Base-by-base conservation (phyloP, 2,797 vertebrate genomes). In the Coregonus sp. region DNA sequence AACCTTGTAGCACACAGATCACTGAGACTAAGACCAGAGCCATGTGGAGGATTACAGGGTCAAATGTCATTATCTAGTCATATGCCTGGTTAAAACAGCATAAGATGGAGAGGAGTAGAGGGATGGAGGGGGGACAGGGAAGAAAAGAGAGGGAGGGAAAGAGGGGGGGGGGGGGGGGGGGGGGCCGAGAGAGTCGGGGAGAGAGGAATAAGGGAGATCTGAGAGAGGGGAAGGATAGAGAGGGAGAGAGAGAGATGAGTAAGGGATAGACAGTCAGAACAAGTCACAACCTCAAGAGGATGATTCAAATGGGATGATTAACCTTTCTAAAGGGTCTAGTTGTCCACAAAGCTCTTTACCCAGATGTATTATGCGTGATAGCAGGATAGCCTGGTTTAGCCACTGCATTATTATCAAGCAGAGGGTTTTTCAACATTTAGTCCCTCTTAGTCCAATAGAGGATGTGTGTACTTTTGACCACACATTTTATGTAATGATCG, bases 281-380 rank as follows among this genome's bases (percentile, higher is more conserved):
- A 15, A 31, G 35, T 77, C 54, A 51, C 37, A 51, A 69, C 54
- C 75, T 70, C 16, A 71, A 59, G 54, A 63, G 25, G 20, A 37
- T 61, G 67, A 63, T 50, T 74, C 25, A 74, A 56, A 12, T 18
- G 20, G 63, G 29, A 54, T 56, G 29, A 14, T 31, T 51, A 72
- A 18, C 66, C 33, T 68, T 35, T 68, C 66, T 68, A 68, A 68
- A 68, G 66, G 66, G 52, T 70, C 5, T 20, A 70, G 35, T 69
- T 35, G 31, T 70, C 18, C 71, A 56, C 52, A n/a, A 52, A 59
- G 71, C 29, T 16, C 71, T 73, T 56, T 5, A 67, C 65, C 31
- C 25, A 5, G 65, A 14, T 67, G 14, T 16, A 67, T 67, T 35
- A 67, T 33, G 31, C 4, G 31, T 31, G 65, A 67, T 35, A 5